Percentiles rank a stretch among this genome's conserved stretches.
Conservation (phyloP, 2,797 vertebrate genomes). For the Peromyscus melanophrys region DNA sequence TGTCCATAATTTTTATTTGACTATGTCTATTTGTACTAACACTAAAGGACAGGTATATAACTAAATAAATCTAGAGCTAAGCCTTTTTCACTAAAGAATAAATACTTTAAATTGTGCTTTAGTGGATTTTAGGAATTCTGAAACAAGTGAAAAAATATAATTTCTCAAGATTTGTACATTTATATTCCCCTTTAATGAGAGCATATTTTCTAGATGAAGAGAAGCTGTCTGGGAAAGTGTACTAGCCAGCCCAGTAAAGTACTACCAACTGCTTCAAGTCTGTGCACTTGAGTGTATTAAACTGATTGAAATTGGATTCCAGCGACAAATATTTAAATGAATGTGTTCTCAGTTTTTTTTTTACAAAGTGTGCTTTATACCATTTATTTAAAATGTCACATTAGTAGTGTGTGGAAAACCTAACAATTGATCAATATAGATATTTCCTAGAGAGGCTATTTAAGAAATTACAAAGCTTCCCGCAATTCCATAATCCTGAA, state of each 20-base stretch:
- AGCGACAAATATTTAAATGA: slow-evolving; percentile 79
- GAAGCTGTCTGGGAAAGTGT: slow-evolving; percentile 66
- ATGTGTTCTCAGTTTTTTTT: slow-evolving; percentile 61
- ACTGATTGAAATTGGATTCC: slow-evolving; percentile 77
- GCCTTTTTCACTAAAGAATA: slow-evolving; percentile 12
- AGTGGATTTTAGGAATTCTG: slow-evolving; percentile 66
- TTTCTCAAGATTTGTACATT: slow-evolving; percentile 57
- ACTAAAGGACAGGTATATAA: slow-evolving; percentile 68
- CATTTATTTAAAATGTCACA: slow-evolving; percentile 75
- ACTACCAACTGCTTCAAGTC: slow-evolving; percentile 73
- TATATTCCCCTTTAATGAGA: slow-evolving; percentile 62
- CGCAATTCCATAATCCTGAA: slow-evolving; percentile 44
- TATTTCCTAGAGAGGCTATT: slow-evolving; percentile 26
- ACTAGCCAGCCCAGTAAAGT: slow-evolving; percentile 57
- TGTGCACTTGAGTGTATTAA: slow-evolving; percentile 73
- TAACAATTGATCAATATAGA: slow-evolving; percentile 51
- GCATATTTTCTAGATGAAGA: slow-evolving; percentile 78
- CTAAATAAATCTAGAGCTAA: slow-evolving; percentile 52
- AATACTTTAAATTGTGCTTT: slow-evolving; percentile 23
- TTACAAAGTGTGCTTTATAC: slow-evolving; percentile 46
- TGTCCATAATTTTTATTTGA: slow-evolving; percentile 64
- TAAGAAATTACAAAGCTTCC: slow-evolving; percentile 48
- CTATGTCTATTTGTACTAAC: slow-evolving; percentile 2
- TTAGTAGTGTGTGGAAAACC: slow-evolving; percentile 47
- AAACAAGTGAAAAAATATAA: slow-evolving; percentile 62